These are phyloP conservation scores for Nesidiocoris tenuis DNA, from an alignment of 2,888 invertebrate species.

Conservation along the genomic window DNA sequence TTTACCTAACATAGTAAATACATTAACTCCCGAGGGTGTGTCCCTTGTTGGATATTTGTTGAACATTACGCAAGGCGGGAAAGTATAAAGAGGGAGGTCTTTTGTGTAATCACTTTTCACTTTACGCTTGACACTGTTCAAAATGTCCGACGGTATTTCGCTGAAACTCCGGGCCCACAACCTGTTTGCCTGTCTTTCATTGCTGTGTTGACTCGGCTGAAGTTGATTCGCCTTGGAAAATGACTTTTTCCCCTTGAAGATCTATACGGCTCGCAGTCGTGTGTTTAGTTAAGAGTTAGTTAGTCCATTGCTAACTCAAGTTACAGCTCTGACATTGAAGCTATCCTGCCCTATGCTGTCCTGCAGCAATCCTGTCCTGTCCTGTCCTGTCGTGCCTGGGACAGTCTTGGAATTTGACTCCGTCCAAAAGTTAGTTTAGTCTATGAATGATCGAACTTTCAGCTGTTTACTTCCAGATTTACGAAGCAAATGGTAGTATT, in stretches of 20 bases:
- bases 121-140: background rate
- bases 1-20: background rate
- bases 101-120: background rate
- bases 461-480: too few relatives aligned
- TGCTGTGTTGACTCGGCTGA: background rate
- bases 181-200: background rate
- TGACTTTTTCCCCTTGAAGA: background rate
- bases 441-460: too few relatives aligned
- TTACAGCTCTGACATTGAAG: too few relatives aligned
- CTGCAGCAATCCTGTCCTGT: too few relatives aligned
- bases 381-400: too few relatives aligned
- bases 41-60: background rate
- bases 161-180: background rate
- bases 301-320: too few relatives aligned
- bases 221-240: background rate
- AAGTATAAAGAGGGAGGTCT: background rate
- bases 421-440: too few relatives aligned
- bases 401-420: too few relatives aligned
- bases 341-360: too few relatives aligned
- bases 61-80: background rate
- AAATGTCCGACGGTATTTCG: background rate
- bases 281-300: too few relatives aligned
- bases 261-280: too few relatives aligned
- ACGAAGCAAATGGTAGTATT: too few relatives aligned
- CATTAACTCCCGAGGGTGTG: background rate